Percentiles rank a stretch among this genome's conserved stretches.
These are phyloP conservation scores for Dascyllus trimaculatus DNA, from an alignment of 2,113 vertebrate species.

Conservation along the genomic window DNA sequence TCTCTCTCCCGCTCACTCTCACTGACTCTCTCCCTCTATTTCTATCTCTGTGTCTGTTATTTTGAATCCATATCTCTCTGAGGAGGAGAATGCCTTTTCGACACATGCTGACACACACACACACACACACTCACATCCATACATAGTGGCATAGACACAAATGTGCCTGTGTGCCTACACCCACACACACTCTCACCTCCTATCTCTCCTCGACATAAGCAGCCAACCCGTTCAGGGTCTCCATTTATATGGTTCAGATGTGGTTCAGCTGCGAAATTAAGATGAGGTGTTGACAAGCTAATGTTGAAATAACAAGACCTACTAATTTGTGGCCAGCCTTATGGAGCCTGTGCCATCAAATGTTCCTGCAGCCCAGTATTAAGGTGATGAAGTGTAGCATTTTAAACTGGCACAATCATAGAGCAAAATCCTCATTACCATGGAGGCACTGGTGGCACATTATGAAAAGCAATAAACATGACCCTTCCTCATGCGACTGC, in stretches of 20 bases:
- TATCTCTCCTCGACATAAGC: slow-evolving; percentile 67
- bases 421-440: slow-evolving; percentile 73
- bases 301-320: slow-evolving; percentile 73
- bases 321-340: slow-evolving; percentile 68
- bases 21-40: slow-evolving; percentile 54
- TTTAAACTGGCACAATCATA: slow-evolving; percentile 74
- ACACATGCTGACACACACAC: slow-evolving; percentile 71
- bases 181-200: slow-evolving; percentile 68
- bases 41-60: slow-evolving; percentile 71
- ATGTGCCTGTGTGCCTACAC: slow-evolving; percentile 59
- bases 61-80: slow-evolving; percentile 76
- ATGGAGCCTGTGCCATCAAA: slow-evolving; percentile 67
- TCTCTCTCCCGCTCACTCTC: slow-evolving; percentile 36
- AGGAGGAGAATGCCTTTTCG: slow-evolving; percentile 73
- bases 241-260: slow-evolving; percentile 64
- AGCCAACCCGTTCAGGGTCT: slow-evolving; percentile 64
- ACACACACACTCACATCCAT: slow-evolving; percentile 51
- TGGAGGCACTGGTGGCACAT: slow-evolving; percentile 65
- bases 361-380: slow-evolving; percentile 57
- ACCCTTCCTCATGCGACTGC: slow-evolving; percentile 36
- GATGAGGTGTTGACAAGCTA: slow-evolving; percentile 74
- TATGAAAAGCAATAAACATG: slow-evolving; percentile 73
- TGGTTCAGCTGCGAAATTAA: slow-evolving; percentile 67
- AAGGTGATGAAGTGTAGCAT: slow-evolving; percentile 76
- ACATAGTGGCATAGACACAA: slow-evolving; percentile 64